phyloP scores from a whole-genome alignment of 2,888 invertebrate genomes.

The Drosophila tripunctata region DNA sequence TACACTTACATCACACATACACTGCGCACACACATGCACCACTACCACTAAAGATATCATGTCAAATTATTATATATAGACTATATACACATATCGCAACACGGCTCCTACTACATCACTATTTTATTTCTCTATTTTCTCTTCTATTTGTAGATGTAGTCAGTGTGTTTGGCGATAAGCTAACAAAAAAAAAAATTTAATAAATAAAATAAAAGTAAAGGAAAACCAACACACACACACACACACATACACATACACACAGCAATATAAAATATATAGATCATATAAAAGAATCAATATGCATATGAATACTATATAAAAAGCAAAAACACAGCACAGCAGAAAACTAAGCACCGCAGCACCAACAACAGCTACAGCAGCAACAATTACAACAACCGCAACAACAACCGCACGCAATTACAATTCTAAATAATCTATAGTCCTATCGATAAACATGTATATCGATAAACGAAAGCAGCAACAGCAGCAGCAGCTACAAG shows the following conservation, averaged over 20 bases:
- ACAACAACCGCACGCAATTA: constrained; percentile 51
- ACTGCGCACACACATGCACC: constrained; percentile 16
- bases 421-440: constrained; percentile 8
- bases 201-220: constrained; percentile 31
- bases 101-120: constrained; percentile 60
- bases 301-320: constrained; percentile 21
- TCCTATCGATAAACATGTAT: constrained; percentile 42
- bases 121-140: constrained; percentile 71
- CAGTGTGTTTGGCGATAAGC: constrained; percentile 94
- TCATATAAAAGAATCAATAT: constrained; percentile 25
- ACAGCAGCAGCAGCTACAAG: constrained; percentile 16
- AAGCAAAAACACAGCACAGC: no score
- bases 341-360: constrained; percentile 72
- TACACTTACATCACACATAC: constrained; percentile 16
- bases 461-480: constrained; percentile 32
- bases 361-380: constrained; percentile 54
- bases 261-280: constrained; percentile 72
- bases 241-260: constrained; percentile 50
- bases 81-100: constrained; percentile 29
- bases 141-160: constrained; percentile 91
- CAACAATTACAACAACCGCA: not conserved
- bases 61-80: constrained; percentile 22
- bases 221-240: constrained; percentile 56
- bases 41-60: constrained; percentile 22
- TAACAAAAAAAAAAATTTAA: constrained; percentile 68